Percentiles rank a stretch among this genome's conserved stretches.
These are phyloP conservation scores for Cyanoderma ruficeps DNA, from an alignment of 2,113 vertebrate species.

Conservation along the genomic window DNA sequence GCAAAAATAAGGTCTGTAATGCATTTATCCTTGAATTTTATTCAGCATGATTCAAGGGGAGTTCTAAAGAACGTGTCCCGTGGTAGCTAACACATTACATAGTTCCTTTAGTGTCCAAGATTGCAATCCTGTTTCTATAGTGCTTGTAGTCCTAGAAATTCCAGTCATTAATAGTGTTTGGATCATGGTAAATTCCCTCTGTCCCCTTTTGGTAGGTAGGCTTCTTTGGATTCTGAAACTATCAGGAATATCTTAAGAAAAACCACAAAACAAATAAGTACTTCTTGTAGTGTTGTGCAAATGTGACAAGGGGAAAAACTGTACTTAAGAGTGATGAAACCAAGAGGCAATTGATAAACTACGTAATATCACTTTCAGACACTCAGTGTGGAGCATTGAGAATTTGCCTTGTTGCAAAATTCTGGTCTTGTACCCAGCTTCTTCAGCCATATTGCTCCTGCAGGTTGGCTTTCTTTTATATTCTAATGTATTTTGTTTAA, in stretches of 20 bases:
- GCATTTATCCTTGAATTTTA: not conserved
- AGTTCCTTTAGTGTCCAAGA: not conserved
- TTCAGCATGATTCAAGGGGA: not conserved
- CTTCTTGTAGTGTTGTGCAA: not conserved
- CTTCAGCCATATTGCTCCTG: not conserved
- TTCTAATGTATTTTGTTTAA: not conserved
- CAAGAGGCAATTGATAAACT: not conserved
- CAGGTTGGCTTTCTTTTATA: not conserved
- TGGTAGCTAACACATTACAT: not conserved
- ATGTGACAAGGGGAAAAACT: not conserved
- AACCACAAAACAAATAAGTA: not conserved
- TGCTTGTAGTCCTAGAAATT: not conserved
- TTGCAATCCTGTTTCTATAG: not conserved
- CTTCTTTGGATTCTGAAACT: not conserved
- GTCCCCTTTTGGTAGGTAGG: not conserved
- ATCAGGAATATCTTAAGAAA: not conserved
- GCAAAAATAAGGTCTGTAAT: not conserved
- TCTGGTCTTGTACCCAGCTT: not conserved
- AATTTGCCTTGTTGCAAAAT: not conserved
- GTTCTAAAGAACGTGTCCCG: not conserved
- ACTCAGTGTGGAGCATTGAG: not conserved
- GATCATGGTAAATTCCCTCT: not conserved
- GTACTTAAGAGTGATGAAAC: not conserved
- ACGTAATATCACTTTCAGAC: rapidly evolving
- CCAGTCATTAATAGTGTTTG: not conserved